phyloP scores from a whole-genome alignment of 2,797 vertebrate species.

The Neopelma chrysocephalum region DNA sequence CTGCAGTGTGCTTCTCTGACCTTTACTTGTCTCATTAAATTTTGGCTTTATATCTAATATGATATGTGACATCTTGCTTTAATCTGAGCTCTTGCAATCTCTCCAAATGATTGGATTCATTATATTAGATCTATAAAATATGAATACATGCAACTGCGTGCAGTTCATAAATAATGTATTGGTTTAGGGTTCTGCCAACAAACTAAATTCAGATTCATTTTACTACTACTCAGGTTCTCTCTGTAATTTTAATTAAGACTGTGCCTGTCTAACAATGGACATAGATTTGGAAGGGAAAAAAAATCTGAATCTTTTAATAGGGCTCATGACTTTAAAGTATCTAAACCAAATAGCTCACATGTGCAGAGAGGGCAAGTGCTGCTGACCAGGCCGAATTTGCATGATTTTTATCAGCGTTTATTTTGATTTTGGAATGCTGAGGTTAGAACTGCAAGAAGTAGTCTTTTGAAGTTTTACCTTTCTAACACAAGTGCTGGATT shows the following conservation, averaged over 20 bases:
- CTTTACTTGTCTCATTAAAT: conserved; percentile 68
- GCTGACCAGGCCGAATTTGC: background rate
- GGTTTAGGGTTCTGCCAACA: conserved; percentile 48
- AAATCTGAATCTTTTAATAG: background rate
- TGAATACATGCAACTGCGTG: conserved; percentile 29
- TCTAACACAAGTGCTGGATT: background rate
- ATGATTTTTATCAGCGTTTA: background rate
- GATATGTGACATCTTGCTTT: conserved; percentile 64
- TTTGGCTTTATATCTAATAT: conserved; percentile 51
- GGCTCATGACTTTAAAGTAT: background rate
- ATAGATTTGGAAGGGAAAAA: background rate
- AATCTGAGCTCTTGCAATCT: conserved; percentile 43
- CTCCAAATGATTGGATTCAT: conserved; percentile 47
- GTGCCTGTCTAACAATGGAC: background rate
- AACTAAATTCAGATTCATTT: conserved; percentile 20
- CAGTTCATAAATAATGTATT: conserved; percentile 64
- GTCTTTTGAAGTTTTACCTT: conserved; percentile 23
- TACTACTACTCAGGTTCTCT: conserved; percentile 1
- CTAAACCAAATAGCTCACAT: background rate
- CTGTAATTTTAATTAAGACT: conserved; percentile 21
- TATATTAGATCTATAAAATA: conserved; percentile 61
- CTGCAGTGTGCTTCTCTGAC: conserved; percentile 38
- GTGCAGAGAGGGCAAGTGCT: background rate
- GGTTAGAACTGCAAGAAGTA: background rate
- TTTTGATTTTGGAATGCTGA: background rate